A percentile compares a stretch with the other conserved stretches of the same genome.
Evolutionary conservation across 2,113 vertebrate species (phyloP).

Genomic region (Ceyx melanurus): DNA sequence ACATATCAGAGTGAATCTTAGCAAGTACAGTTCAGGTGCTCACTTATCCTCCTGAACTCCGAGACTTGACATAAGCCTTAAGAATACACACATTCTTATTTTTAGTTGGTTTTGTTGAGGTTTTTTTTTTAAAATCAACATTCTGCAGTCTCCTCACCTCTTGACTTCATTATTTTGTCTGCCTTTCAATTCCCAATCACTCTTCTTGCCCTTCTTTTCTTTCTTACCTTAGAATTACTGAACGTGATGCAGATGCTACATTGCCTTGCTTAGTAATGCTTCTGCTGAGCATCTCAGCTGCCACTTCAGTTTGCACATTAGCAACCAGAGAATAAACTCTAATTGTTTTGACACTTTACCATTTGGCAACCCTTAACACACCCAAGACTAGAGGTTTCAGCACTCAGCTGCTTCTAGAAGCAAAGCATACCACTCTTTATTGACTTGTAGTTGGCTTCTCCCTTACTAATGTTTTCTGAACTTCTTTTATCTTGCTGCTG

Average conservation of each 20-base stretch:
- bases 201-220: neutral
- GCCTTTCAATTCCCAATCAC: constrained; percentile 9
- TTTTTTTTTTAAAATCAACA: neutral
- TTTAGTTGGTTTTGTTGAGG: too few species aligned
- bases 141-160: neutral
- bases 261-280: constrained; percentile 18
- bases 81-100: neutral
- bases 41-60: constrained; percentile 24
- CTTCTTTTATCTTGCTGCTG: neutral
- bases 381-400: neutral
- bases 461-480: neutral
- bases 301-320: constrained; percentile 10
- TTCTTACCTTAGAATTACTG: constrained; percentile 32
- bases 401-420: neutral
- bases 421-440: neutral
- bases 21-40: constrained; percentile 20
- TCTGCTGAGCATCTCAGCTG: constrained; percentile 1
- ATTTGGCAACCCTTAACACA: neutral
- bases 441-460: constrained; percentile 7
- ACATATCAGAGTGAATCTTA: neutral
- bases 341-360: constrained; percentile 5
- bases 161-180: neutral
- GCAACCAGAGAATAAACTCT: constrained; percentile 19
- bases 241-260: neutral
- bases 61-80: constrained; percentile 31